These are phyloP conservation scores for Macquaria ambigua DNA, from an alignment of 2,113 vertebrate genomes.

Conservation along the genomic window DNA sequence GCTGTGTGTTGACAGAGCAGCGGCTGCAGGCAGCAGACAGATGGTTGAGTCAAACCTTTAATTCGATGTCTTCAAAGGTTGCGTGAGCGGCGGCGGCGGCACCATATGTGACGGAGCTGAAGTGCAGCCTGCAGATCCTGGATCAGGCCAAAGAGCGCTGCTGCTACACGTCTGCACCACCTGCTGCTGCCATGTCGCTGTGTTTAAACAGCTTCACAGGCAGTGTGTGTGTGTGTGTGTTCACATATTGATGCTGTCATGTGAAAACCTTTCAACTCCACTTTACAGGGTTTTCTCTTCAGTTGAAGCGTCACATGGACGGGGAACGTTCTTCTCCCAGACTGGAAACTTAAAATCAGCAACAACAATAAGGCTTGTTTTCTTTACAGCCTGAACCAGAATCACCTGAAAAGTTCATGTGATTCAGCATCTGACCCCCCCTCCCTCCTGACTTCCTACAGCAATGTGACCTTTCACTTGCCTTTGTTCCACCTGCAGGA, in stretches of 20 bases:
- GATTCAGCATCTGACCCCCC: too few species aligned
- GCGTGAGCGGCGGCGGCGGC: not conserved
- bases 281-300: not conserved
- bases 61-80: slow-evolving; percentile 7
- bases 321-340: not conserved
- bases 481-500: too few species aligned
- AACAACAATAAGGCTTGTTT: too few species aligned
- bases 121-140: slow-evolving; percentile 17
- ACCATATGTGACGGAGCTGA: slow-evolving; percentile 38
- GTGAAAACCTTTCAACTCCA: not conserved
- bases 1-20: not conserved
- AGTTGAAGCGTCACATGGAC: not conserved
- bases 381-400: too few species aligned
- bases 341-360: not conserved
- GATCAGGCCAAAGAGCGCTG: slow-evolving; percentile 35
- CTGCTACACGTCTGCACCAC: slow-evolving; percentile 19
- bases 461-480: too few species aligned
- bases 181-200: slow-evolving; percentile 12
- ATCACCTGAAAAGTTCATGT: too few species aligned
- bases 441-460: too few species aligned
- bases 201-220: slow-evolving; percentile 38
- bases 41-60: slow-evolving; percentile 16
- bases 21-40: slow-evolving; percentile 26
- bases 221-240: not conserved
- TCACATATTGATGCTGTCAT: not conserved